A percentile compares a stretch with the other conserved stretches of the same genome.
Conservation (phyloP, 2,888 invertebrate species). For the Sarcophaga subvicina region DNA sequence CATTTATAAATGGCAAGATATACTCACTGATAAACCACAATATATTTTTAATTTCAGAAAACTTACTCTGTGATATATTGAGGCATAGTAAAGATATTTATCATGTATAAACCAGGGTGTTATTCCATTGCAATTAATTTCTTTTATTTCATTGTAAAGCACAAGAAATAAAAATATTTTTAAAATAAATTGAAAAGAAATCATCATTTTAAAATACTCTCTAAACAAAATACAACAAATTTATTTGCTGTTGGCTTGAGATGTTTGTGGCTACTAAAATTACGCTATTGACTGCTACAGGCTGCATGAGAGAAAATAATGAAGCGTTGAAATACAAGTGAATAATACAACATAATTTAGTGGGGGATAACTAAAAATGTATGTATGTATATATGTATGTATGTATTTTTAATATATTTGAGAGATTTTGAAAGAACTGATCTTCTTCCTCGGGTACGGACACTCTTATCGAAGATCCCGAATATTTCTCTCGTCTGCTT, state of each 20-base stretch:
- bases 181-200: background rate
- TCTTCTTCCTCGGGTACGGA: too few relatives aligned
- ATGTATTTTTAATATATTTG: too few relatives aligned
- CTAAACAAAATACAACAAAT: background rate
- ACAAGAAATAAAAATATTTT: background rate
- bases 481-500: too few relatives aligned
- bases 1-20: background rate
- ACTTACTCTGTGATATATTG: conserved; percentile 31
- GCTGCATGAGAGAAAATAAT: too few relatives aligned
- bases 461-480: too few relatives aligned
- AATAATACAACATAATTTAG: too few relatives aligned
- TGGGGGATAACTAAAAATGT: too few relatives aligned
- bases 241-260: background rate
- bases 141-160: background rate
- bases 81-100: conserved; percentile 32
- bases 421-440: too few relatives aligned
- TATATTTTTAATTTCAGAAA: too few relatives aligned
- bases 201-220: background rate
- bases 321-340: too few relatives aligned
- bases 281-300: background rate
- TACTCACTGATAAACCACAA: too few relatives aligned
- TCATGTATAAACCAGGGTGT: conserved; percentile 43
- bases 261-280: background rate
- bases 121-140: conserved; percentile 3
- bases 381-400: too few relatives aligned